Evolutionary conservation across 37 sponge, comb jelly and placozoan species (phyloP).

Genomic region (Spongilla lacustris): DNA sequence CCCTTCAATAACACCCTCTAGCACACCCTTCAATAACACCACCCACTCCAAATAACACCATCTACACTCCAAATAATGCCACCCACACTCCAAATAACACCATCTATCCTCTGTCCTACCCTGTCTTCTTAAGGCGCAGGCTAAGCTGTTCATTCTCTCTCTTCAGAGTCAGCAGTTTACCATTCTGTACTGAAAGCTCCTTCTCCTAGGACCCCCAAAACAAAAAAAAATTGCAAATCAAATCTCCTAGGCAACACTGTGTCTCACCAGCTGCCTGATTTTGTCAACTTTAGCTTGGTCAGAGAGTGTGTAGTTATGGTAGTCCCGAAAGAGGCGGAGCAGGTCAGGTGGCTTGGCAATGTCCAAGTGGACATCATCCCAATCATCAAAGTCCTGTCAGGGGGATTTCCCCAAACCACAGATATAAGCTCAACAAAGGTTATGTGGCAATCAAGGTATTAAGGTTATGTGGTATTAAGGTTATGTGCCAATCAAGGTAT

Average conservation of each 20-base stretch:
- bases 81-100: too few species aligned
- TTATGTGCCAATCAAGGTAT: background rate
- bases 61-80: too few species aligned
- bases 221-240: background rate
- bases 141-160: slow-evolving; percentile 81
- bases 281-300: slow-evolving; percentile 61
- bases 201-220: slow-evolving; percentile 57
- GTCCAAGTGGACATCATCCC: slow-evolving; percentile 97
- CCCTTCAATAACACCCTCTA: too few species aligned
- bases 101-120: too few species aligned
- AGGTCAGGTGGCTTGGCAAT: slow-evolving; percentile 90
- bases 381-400: slow-evolving; percentile 92
- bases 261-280: slow-evolving; percentile 57
- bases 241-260: background rate
- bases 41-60: too few species aligned
- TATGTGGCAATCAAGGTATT: background rate
- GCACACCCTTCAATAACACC: too few species aligned
- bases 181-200: slow-evolving; percentile 32
- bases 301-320: slow-evolving; percentile 52
- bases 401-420: background rate
- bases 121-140: slow-evolving; percentile 25
- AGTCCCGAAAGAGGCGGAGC: slow-evolving; percentile 81
- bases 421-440: background rate
- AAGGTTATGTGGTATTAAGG: background rate
- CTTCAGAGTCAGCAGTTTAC: slow-evolving; percentile 69